A percentile compares a stretch with the other conserved stretches of the same genome.
Evolutionary conservation across 2,888 invertebrate genomes (phyloP).

Genomic region (Agelastica alni): DNA sequence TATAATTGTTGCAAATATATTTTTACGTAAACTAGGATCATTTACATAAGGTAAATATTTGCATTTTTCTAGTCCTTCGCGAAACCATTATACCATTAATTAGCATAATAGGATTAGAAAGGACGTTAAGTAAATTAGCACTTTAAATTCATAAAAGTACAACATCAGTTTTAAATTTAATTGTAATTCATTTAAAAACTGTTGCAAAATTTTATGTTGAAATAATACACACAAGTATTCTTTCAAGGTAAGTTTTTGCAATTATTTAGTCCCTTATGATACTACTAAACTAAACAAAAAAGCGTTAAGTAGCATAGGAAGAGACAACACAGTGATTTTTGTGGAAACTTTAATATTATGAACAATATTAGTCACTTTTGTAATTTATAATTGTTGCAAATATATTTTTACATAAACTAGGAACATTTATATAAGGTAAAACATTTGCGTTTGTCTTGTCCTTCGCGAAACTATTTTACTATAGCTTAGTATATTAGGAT

Average conservation of each 20-base stretch:
- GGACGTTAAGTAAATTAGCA: no score
- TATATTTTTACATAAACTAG: constrained; percentile 9
- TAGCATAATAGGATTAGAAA: no score
- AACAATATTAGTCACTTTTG: constrained; percentile 10
- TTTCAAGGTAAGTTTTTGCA: constrained; percentile 33
- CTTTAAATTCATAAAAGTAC: not conserved
- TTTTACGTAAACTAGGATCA: constrained; percentile 8
- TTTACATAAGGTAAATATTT: constrained; percentile 15
- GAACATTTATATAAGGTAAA: constrained; percentile 17
- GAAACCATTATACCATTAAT: constrained; percentile 44
- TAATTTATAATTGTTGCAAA: constrained; percentile 15
- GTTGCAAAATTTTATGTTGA: constrained; percentile 34
- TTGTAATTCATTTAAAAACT: no score
- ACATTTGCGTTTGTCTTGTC: constrained; percentile 16
- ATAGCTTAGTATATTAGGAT: not conserved
- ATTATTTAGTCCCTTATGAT: constrained; percentile 35
- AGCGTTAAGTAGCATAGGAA: constrained; percentile 33
- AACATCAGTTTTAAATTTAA: no score
- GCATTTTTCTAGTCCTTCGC: constrained; percentile 49
- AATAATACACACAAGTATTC: constrained; percentile 16
- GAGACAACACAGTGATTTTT: constrained; percentile 22
- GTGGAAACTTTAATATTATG: no score
- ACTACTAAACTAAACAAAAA: constrained; percentile 29
- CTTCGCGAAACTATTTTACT: not conserved
- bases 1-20: constrained; percentile 11